These are phyloP conservation scores for Pterois miles DNA, from an alignment of 2,797 vertebrate species.

Conservation along the genomic window DNA sequence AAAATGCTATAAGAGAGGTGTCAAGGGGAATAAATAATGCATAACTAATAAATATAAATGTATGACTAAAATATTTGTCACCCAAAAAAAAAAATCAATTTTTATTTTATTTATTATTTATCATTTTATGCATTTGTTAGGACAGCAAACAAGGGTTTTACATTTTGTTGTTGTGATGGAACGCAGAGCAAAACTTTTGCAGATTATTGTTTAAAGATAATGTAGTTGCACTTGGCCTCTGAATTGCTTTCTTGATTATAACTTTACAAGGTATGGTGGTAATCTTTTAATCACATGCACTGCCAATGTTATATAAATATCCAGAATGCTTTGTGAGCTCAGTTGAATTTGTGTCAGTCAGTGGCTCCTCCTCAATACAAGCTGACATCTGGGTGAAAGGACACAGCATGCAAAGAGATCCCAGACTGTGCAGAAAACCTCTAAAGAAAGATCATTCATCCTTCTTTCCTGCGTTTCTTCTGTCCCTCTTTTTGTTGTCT, in stretches of 20 bases:
- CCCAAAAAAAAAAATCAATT: fast-evolving
- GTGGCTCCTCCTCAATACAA: constrained; percentile 18
- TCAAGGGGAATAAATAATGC: too few species aligned
- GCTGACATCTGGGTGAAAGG: constrained; percentile 67
- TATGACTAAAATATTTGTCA: too few species aligned
- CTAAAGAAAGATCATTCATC: background rate
- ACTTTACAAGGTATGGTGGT: background rate
- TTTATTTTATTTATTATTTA: background rate
- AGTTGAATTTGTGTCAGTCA: background rate
- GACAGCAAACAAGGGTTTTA: background rate
- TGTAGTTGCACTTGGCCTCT: background rate
- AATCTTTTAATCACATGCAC: background rate
- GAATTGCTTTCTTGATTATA: background rate
- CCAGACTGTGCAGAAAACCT: background rate
- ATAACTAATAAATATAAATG: too few species aligned
- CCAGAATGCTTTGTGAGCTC: constrained; percentile 6
- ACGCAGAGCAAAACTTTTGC: background rate
- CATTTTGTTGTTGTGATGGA: constrained; percentile 9
- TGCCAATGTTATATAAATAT: background rate
- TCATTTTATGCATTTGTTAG: background rate
- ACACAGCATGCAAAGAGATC: constrained; percentile 29
- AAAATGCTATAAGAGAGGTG: background rate
- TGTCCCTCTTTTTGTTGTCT: background rate
- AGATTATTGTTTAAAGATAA: background rate
- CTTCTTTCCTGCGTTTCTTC: background rate